A percentile compares a stretch with the other conserved stretches of the same genome.
These are phyloP conservation scores for Carabus problematicus DNA, from an alignment of 2,888 invertebrate genomes.

Conservation along the genomic window DNA sequence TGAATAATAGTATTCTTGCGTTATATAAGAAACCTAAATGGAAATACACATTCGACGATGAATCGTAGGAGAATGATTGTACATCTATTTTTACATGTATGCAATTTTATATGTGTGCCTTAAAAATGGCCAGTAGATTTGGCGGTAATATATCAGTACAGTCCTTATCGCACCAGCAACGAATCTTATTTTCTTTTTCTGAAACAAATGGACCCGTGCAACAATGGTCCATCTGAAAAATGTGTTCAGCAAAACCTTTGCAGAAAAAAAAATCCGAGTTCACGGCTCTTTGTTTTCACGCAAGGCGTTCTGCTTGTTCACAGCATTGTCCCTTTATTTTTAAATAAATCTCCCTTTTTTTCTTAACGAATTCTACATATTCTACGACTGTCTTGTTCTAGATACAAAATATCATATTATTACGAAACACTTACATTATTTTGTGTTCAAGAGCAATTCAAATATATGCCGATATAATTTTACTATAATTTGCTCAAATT, in stretches of 20 bases:
- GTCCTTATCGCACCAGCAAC: slow-evolving; percentile 13
- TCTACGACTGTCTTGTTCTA: not conserved
- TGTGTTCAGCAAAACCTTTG: slow-evolving; percentile 32
- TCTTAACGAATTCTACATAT: slow-evolving; percentile 27
- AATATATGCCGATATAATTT: not conserved
- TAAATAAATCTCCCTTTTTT: slow-evolving; percentile 19
- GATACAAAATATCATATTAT: not conserved
- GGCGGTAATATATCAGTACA: slow-evolving; percentile 13
- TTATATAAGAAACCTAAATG: too few species aligned
- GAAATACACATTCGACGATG: too few species aligned
- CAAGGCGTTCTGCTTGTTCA: slow-evolving; percentile 18
- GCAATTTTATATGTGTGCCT: not conserved
- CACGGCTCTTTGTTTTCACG: slow-evolving; percentile 25
- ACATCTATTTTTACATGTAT: too few species aligned
- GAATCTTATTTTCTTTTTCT: slow-evolving; percentile 24
- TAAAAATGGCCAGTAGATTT: slow-evolving; percentile 2
- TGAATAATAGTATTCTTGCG: too few species aligned
- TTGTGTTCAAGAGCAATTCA: not conserved
- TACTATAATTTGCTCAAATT: not conserved
- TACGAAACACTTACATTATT: not conserved
- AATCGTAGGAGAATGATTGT: too few species aligned
- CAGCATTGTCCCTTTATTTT: slow-evolving; percentile 19
- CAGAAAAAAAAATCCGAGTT: not conserved
- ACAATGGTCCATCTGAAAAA: slow-evolving; percentile 29
- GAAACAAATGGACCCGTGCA: slow-evolving; percentile 31